Conservation (phyloP, 2,113 vertebrate genomes). For the human (Homo sapiens) region GRCh38 chr11:121526001-121526500, state of each 20-base stretch:
- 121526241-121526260: not conserved
- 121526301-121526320: not conserved
- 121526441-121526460: not conserved
- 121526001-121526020: too few species aligned
- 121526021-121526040: too few species aligned
- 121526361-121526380: not conserved
- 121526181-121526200: not conserved
- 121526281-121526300: not conserved
- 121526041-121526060: too few species aligned
- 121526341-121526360: conserved; percentile 11
- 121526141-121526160: not conserved
- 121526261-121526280: not conserved
- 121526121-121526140: not conserved
- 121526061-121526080: not conserved
- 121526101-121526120: not conserved
- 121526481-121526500: not conserved
- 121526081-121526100: not conserved
- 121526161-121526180: not conserved
- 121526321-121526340: not conserved
- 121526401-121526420: not conserved
- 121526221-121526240: not conserved
- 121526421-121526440: not conserved
- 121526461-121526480: not conserved
- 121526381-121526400: not conserved
- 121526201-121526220: not conserved